Conservation (phyloP, 2,113 vertebrate genomes). For the Neolamprologus cancellatus region DNA sequence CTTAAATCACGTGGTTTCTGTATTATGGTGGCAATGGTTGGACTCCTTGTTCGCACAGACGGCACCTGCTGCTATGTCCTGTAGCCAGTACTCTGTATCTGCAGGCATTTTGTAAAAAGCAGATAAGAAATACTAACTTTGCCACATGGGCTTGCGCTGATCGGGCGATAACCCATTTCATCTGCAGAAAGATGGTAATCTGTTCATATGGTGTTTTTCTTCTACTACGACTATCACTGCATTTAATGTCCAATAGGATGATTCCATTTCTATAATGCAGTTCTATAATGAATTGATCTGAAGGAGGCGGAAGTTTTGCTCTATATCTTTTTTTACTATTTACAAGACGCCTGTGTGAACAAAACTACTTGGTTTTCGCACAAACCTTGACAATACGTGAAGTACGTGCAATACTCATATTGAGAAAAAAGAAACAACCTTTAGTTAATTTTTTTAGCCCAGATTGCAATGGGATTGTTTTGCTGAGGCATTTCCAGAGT, state of each 20-base stretch:
- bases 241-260: neutral
- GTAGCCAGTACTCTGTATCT: neutral
- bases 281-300: neutral
- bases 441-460: neutral
- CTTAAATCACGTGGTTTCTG: slow-evolving; percentile 24
- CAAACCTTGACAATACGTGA: neutral
- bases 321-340: neutral
- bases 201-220: neutral
- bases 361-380: neutral
- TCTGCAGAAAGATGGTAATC: neutral
- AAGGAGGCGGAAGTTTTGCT: neutral
- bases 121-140: slow-evolving; percentile 43
- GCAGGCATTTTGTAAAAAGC: neutral
- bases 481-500: neutral
- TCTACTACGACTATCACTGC: neutral
- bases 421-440: neutral
- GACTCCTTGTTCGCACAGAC: neutral
- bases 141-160: neutral
- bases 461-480: neutral
- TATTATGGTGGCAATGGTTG: neutral
- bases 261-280: neutral
- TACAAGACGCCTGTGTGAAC: neutral
- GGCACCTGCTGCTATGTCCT: neutral
- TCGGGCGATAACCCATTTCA: slow-evolving; percentile 27
- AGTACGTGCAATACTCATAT: neutral